phyloP scores from a whole-genome alignment of 2,113 vertebrate genomes.

The Pyrgilauda ruficollis region DNA sequence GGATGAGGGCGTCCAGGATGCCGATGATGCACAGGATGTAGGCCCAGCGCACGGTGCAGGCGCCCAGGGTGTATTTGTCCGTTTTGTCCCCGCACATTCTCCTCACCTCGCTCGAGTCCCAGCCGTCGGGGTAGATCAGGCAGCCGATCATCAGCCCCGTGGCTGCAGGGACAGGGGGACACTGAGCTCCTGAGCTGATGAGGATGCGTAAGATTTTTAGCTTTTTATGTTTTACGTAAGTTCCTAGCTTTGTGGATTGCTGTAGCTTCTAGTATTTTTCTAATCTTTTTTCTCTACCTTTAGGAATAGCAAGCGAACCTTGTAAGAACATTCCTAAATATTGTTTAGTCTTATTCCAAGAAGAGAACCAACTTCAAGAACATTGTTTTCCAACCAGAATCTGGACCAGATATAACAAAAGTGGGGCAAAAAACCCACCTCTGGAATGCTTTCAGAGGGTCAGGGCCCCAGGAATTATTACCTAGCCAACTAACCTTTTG shows the following conservation, averaged over 20 bases:
- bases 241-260: not conserved
- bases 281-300: not conserved
- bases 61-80: slow-evolving; percentile 93
- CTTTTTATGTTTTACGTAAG: not conserved
- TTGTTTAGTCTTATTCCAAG: not conserved
- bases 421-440: not conserved
- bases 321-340: not conserved
- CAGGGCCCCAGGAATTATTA: not conserved
- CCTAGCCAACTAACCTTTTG: not conserved
- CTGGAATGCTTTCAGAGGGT: not conserved
- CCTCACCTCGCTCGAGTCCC: slow-evolving; percentile 91
- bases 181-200: not conserved
- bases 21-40: slow-evolving; percentile 98
- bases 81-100: slow-evolving; percentile 93
- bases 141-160: slow-evolving; percentile 93
- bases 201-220: not conserved
- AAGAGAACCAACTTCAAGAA: not conserved
- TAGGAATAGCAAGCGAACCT: not conserved
- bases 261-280: not conserved
- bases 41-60: slow-evolving; percentile 97
- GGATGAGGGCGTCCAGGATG: slow-evolving; percentile 91
- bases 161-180: slow-evolving; percentile 62
- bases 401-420: not conserved
- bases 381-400: not conserved
- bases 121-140: slow-evolving; percentile 95